Percentiles rank a stretch among this genome's conserved stretches.
Conservation (phyloP, 2,888 invertebrate genomes). For the Xylophagus ater region DNA sequence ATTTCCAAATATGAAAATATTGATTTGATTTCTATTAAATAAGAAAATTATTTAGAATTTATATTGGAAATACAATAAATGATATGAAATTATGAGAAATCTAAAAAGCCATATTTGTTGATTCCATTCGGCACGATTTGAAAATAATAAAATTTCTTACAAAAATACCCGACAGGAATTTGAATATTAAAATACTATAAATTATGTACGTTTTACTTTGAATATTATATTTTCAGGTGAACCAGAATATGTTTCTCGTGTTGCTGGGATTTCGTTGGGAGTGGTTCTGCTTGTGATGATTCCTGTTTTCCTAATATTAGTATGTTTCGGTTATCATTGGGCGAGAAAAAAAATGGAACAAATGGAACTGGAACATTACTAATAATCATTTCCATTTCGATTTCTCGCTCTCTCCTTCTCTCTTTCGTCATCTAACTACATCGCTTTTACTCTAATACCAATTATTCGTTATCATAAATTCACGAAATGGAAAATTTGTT, state of each 20-base stretch:
- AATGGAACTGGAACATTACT: no score
- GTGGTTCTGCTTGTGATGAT: constrained; percentile 65
- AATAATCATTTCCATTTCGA: no score
- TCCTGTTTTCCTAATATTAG: constrained; percentile 58
- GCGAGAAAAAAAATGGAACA: no score
- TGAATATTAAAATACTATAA: not conserved
- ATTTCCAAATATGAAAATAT: no score
- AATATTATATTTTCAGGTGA: constrained; percentile 45
- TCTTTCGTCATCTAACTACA: no score
- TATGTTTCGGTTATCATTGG: constrained; percentile 54
- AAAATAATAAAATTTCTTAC: not conserved
- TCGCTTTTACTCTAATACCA: no score
- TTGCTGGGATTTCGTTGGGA: constrained; percentile 65
- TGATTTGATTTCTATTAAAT: no score
- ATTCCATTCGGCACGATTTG: constrained; percentile 6
- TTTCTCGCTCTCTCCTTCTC: no score
- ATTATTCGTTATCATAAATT: no score
- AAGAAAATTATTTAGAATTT: no score
- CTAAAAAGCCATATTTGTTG: constrained; percentile 3
- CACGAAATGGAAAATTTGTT: no score
- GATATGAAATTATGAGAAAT: not conserved
- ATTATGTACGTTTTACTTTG: constrained; percentile 1
- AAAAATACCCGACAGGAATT: not conserved
- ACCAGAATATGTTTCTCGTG: constrained; percentile 66
- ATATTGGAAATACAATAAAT: not conserved